Conservation (phyloP, 2,888 invertebrate species). For the Sepioteuthis lessoniana region DNA sequence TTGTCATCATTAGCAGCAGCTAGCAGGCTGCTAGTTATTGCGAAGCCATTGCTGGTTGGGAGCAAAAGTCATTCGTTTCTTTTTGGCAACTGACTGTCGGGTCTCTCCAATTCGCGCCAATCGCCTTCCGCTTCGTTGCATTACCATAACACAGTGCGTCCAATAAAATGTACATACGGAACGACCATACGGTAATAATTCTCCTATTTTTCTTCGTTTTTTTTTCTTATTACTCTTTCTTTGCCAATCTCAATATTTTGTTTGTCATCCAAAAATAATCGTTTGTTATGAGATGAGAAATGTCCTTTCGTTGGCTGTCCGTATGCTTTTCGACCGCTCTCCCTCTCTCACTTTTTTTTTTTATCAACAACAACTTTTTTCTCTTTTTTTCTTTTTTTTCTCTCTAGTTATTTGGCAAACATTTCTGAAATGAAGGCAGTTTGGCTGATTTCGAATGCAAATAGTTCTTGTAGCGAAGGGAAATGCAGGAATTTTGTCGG, state of each 20-base stretch:
- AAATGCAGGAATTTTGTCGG: background rate
- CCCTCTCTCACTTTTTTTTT: background rate
- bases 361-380: background rate
- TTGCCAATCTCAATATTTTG: slow-evolving; percentile 17
- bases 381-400: background rate
- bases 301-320: background rate
- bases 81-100: background rate
- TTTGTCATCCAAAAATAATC: background rate
- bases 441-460: background rate
- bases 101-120: background rate
- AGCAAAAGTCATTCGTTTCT: background rate
- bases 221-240: background rate
- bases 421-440: background rate
- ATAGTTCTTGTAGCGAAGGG: background rate
- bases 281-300: background rate
- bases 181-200: background rate
- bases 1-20: background rate
- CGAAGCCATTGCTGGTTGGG: background rate
- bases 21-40: background rate
- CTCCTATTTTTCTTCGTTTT: background rate
- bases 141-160: background rate
- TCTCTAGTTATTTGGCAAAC: background rate
- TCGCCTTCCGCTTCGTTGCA: background rate
- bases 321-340: background rate
- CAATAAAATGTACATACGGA: background rate